A percentile compares a stretch with the other conserved stretches of the same genome.
phyloP scores from a whole-genome alignment of 2,888 invertebrate genomes.

The Platycnemis pennipes region DNA sequence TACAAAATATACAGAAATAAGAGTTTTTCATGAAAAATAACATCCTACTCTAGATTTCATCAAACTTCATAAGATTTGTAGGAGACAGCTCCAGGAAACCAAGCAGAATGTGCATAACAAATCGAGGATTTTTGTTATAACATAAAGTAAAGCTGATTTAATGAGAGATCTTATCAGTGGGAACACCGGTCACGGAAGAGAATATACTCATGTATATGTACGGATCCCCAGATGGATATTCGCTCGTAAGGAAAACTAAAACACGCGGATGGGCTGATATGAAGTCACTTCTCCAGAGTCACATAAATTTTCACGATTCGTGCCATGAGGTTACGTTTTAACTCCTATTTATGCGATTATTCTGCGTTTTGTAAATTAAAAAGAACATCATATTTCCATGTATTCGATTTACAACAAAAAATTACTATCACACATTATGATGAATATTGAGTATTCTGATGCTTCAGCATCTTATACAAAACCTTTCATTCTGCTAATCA shows the following conservation, averaged over 20 bases:
- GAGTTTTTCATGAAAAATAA: neutral
- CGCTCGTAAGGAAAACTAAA: neutral
- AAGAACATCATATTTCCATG: too few species aligned
- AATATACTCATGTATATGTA: neutral
- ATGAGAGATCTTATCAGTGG: neutral
- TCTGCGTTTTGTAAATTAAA: too few species aligned
- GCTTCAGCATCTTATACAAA: too few species aligned
- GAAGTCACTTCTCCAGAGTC: neutral
- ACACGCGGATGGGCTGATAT: neutral
- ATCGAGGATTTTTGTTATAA: neutral
- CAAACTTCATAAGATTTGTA: neutral
- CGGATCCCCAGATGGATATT: neutral
- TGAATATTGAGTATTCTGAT: too few species aligned
- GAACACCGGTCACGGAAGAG: neutral
- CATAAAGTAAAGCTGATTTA: neutral
- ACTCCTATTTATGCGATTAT: too few species aligned
- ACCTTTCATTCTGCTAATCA: too few species aligned
- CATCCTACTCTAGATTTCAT: neutral
- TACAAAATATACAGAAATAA: too few species aligned
- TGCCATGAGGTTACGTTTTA: too few species aligned
- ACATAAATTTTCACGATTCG: too few species aligned
- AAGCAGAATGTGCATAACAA: neutral
- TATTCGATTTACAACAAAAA: too few species aligned
- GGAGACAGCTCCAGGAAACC: neutral
- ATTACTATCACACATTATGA: too few species aligned